These are phyloP conservation scores for Drosophila fulvimacula DNA, from an alignment of 2,888 invertebrate species.

Conservation along the genomic window DNA sequence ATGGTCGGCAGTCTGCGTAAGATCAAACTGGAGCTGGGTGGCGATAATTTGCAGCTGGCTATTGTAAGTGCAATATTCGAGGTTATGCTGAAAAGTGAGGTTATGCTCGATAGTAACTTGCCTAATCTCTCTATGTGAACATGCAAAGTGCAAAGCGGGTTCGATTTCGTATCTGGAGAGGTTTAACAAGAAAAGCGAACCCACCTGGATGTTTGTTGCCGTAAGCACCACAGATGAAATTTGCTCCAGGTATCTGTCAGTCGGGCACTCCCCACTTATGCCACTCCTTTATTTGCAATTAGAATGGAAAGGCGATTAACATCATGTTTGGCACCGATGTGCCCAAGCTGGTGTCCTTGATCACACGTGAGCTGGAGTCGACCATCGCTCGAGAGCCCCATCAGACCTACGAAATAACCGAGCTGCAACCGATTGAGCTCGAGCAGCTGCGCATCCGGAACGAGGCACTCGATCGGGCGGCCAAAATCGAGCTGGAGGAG, in stretches of 20 bases:
- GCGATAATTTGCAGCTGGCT: constrained; percentile 91
- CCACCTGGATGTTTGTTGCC: constrained; percentile 95
- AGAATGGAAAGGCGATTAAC: constrained; percentile 91
- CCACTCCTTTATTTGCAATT: background rate
- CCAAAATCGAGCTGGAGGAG: constrained; percentile 77
- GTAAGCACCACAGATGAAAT: constrained; percentile 86
- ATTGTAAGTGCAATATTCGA: constrained; percentile 83
- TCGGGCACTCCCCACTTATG: background rate
- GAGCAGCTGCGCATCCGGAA: constrained; percentile 81
- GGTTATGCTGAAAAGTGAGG: background rate
- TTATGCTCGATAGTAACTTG: background rate
- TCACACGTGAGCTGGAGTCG: constrained; percentile 90
- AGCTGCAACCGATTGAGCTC: constrained; percentile 85
- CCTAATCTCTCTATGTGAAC: background rate
- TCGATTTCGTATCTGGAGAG: constrained; percentile 90
- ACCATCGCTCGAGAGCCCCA: constrained; percentile 76
- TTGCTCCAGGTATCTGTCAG: background rate
- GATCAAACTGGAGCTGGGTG: constrained; percentile 94
- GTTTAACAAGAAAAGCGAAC: constrained; percentile 94
- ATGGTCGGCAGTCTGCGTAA: constrained; percentile 94
- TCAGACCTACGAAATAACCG: constrained; percentile 84
- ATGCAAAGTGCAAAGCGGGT: constrained; percentile 91
- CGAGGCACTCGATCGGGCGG: constrained; percentile 69
- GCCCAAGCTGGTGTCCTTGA: constrained; percentile 89
- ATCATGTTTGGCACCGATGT: constrained; percentile 94